phyloP scores from a whole-genome alignment of 2,113 vertebrate genomes.

The Mastomys natalensis region DNA sequence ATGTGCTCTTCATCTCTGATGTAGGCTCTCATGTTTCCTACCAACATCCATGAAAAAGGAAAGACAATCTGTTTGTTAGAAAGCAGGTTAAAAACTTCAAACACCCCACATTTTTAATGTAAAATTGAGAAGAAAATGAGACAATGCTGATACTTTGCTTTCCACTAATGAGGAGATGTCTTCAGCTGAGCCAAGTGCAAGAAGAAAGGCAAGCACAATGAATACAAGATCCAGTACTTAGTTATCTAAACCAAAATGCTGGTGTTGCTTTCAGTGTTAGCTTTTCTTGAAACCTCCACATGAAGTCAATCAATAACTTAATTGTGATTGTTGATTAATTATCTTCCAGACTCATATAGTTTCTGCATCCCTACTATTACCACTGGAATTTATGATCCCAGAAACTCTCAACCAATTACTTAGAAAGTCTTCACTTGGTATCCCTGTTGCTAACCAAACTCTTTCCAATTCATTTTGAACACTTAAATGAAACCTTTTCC shows the following conservation, averaged over 20 bases:
- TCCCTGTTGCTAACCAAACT: constrained; percentile 32
- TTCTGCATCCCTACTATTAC: neutral
- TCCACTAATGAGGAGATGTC: neutral
- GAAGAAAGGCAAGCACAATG: neutral
- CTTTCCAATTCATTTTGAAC: constrained; percentile 33
- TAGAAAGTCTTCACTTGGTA: constrained; percentile 44
- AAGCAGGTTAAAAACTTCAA: neutral
- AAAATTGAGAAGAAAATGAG: neutral
- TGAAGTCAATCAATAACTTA: neutral
- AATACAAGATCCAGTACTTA: constrained; percentile 14
- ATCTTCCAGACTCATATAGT: constrained; percentile 43
- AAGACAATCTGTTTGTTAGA: neutral
- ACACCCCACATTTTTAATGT: neutral
- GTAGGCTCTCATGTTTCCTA: neutral
- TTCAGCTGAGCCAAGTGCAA: neutral
- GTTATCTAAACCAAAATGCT: neutral
- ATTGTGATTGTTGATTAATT: neutral
- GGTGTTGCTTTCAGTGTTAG: neutral
- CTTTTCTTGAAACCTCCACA: constrained; percentile 48
- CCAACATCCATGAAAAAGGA: neutral
- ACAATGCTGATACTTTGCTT: neutral
- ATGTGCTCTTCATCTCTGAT: neutral
- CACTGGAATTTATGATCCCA: constrained; percentile 25
- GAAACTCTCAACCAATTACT: constrained; percentile 6
- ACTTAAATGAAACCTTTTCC: neutral